phyloP scores from a whole-genome alignment of 2,797 vertebrate genomes.

The Paedocypris micromegethes region DNA sequence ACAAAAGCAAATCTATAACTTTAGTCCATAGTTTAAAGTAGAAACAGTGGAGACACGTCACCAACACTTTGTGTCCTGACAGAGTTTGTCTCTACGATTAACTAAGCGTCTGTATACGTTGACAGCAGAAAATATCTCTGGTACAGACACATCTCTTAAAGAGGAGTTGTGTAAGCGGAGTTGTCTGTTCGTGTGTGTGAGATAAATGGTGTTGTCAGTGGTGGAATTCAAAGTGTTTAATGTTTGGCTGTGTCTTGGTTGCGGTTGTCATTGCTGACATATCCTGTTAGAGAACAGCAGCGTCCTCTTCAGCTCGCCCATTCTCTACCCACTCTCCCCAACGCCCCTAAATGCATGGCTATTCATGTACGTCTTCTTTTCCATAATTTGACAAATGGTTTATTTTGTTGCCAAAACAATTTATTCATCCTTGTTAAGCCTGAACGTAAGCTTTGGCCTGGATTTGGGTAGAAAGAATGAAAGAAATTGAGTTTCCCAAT shows the following conservation, averaged over 20 bases:
- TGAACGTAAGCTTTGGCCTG: too few species aligned
- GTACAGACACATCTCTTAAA: constrained; percentile 4
- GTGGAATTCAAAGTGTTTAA: constrained; percentile 16
- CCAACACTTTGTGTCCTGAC: neutral
- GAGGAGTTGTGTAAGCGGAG: constrained; percentile 8
- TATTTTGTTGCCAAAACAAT: too few species aligned
- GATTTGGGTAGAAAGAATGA: too few species aligned
- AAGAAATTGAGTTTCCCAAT: too few species aligned
- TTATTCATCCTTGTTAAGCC: too few species aligned
- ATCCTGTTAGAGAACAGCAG: constrained; percentile 18
- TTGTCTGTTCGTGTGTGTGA: constrained; percentile 15
- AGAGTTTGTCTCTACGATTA: constrained; percentile 2
- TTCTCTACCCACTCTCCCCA: neutral
- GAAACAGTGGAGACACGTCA: neutral
- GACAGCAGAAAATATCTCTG: neutral
- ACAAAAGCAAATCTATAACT: constrained; percentile 12
- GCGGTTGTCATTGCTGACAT: constrained; percentile 5
- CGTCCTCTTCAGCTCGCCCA: neutral
- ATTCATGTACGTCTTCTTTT: too few species aligned
- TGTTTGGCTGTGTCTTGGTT: constrained; percentile 8
- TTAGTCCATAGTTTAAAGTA: neutral
- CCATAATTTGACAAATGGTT: too few species aligned
- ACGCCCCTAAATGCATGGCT: too few species aligned
- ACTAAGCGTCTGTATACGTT: neutral
- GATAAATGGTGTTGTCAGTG: constrained; percentile 8